Conservation (phyloP, 2,888 invertebrate species). For the Lasius platythorax region DNA sequence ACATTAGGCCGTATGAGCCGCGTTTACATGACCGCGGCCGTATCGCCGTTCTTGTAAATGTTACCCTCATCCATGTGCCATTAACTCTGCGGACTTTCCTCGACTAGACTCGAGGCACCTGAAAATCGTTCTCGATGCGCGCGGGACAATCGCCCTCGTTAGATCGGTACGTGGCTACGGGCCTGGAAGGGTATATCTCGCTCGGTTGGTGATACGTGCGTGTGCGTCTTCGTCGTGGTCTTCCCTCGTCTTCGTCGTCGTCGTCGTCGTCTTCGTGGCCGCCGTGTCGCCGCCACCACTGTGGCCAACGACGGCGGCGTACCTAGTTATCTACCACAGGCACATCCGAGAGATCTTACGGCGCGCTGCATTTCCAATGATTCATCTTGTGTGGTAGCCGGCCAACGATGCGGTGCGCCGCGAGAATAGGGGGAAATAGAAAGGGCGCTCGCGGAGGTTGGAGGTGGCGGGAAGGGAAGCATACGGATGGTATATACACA, state of each 20-base stretch:
- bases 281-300: constrained; percentile 38
- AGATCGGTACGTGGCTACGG: constrained; percentile 70
- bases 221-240: constrained; percentile 41
- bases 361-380: constrained; percentile 77
- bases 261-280: constrained; percentile 29
- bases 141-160: constrained; percentile 71
- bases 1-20: constrained; percentile 27
- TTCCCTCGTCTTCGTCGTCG: neutral
- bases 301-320: constrained; percentile 25
- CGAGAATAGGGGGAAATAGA: constrained; percentile 42
- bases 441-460: constrained; percentile 10
- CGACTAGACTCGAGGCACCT: constrained; percentile 53
- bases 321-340: constrained; percentile 73
- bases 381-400: constrained; percentile 78
- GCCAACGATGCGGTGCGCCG: constrained; percentile 48
- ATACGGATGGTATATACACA: constrained; percentile 38
- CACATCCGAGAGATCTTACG: constrained; percentile 69
- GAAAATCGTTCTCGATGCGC: constrained; percentile 67
- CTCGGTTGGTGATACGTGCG: constrained; percentile 63
- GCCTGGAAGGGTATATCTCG: constrained; percentile 59
- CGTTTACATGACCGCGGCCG: constrained; percentile 25
- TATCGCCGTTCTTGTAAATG: constrained; percentile 43
- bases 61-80: constrained; percentile 36
- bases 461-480: constrained; percentile 18
- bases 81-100: constrained; percentile 52